Conservation (phyloP, 2,888 invertebrate genomes). For the Philhelius pedissequus region DNA sequence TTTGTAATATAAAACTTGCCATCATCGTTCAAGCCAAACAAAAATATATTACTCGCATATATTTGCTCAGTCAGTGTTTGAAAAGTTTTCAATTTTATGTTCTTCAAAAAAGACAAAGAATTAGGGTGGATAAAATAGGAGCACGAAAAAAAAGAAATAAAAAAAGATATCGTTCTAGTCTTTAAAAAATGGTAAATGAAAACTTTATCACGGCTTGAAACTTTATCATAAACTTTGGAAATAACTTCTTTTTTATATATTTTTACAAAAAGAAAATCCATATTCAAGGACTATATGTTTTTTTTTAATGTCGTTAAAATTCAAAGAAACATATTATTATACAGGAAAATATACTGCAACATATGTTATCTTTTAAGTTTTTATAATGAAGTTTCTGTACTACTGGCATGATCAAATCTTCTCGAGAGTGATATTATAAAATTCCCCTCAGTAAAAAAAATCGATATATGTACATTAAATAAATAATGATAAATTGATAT, state of each 20-base stretch:
- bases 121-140: conserved; percentile 1
- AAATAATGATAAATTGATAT: conserved; percentile 18
- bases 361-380: conserved; percentile 41
- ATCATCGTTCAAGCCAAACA: conserved; percentile 21
- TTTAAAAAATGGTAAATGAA: conserved; percentile 37
- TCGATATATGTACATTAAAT: neutral
- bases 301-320: conserved; percentile 7
- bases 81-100: conserved; percentile 63
- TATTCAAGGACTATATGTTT: conserved; percentile 4
- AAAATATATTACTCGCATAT: conserved; percentile 57
- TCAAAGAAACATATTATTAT: neutral
- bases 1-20: neutral
- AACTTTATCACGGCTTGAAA: conserved; percentile 64
- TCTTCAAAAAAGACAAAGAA: conserved; percentile 52
- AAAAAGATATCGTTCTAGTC: conserved; percentile 9
- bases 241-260: conserved; percentile 20
- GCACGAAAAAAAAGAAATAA: neutral
- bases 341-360: neutral
- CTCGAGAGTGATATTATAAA: neutral
- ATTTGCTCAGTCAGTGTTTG: conserved; percentile 65
- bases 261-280: conserved; percentile 17
- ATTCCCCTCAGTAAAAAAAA: neutral
- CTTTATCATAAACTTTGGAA: conserved; percentile 61
- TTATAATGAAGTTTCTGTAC: neutral
- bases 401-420: conserved; percentile 22